phyloP scores from a whole-genome alignment of 2,113 vertebrate species.

The Otis tarda region DNA sequence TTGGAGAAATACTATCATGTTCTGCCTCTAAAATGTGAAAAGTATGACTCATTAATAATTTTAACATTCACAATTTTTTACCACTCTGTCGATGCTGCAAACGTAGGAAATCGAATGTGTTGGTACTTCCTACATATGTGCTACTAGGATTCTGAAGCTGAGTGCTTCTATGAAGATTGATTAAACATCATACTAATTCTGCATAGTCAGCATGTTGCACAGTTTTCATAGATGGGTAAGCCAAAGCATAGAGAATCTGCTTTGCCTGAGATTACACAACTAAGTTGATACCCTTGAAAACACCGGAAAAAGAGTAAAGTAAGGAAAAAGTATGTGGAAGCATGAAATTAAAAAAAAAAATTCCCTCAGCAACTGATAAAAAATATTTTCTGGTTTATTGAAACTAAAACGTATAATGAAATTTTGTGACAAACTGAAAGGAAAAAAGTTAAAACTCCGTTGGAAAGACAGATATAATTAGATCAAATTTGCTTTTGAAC shows the following conservation, averaged over 20 bases:
- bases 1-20: not conserved
- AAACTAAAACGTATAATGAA: not conserved
- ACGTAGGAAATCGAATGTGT: not conserved
- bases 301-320: not conserved
- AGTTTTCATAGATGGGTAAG: constrained; percentile 21
- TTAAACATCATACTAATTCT: constrained; percentile 28
- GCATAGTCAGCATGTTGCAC: not conserved
- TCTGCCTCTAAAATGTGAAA: not conserved
- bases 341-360: not conserved
- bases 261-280: not conserved
- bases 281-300: constrained; percentile 21
- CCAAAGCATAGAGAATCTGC: constrained; percentile 22
- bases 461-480: not conserved
- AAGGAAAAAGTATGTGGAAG: constrained; percentile 1
- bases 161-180: not conserved
- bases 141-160: not conserved
- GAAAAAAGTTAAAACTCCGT: not conserved
- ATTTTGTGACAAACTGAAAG: not conserved
- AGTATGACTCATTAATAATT: not conserved
- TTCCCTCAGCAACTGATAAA: not conserved
- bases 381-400: not conserved
- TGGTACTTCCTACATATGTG: not conserved
- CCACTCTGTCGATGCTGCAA: not conserved
- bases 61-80: not conserved
- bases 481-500: not conserved